These are phyloP conservation scores for Chaetoderma sp. DNA, from an alignment of 2,888 invertebrate genomes.

Conservation along the genomic window DNA sequence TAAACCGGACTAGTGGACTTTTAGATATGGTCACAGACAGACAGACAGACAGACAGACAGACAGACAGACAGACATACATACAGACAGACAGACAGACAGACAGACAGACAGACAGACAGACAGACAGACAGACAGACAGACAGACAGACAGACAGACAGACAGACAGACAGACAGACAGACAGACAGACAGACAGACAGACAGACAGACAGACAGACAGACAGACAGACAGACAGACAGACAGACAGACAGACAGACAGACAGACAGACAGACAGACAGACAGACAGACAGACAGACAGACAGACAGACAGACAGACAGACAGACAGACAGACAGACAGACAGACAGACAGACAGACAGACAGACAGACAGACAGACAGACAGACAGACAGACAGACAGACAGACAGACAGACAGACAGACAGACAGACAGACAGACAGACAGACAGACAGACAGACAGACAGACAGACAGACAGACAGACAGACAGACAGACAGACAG, in stretches of 20 bases:
- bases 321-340: conserved; percentile 5
- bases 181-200: background rate
- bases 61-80: too few relatives aligned
- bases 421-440: conserved; percentile 2
- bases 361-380: conserved; percentile 9
- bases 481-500: conserved; percentile 14
- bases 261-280: background rate
- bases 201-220: conserved; percentile 9
- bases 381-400: conserved; percentile 3
- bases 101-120: too few relatives aligned
- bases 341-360: conserved; percentile 9
- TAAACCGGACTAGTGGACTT: too few relatives aligned
- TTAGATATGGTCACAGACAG: too few relatives aligned
- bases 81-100: too few relatives aligned
- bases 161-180: too few relatives aligned
- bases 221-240: background rate
- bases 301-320: background rate
- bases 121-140: too few relatives aligned
- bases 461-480: conserved; percentile 14
- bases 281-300: background rate
- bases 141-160: too few relatives aligned
- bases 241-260: background rate
- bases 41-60: too few relatives aligned
- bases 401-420: conserved; percentile 5
- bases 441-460: conserved; percentile 4